Evolutionary conservation across 1,140 invertebrate genomes (phyloP), one percentile per base, ranked within the genome.

Genomic region (Habropoda laboriosa): DNA sequence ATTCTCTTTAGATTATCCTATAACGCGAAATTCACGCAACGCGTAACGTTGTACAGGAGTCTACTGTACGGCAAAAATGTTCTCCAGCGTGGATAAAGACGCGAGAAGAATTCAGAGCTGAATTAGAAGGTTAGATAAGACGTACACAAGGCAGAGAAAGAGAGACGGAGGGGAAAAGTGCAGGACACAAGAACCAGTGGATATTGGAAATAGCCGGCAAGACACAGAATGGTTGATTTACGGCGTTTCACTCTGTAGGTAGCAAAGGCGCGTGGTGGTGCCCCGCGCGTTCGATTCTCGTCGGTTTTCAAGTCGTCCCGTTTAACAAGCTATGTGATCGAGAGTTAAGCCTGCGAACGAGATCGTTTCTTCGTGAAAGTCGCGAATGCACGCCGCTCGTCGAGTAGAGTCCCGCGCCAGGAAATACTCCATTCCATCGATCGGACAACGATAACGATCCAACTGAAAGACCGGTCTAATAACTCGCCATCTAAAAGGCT

Each of bases 331-430:
- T 78, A 78, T 51, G 68, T 70, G 81, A 85, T 85, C 83, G 83
- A 81, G 83, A 85, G 82, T 85, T 85, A 85, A 85, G 79, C 63
- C 82, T 30, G 78, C 78, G 82, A 84, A 84, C 83, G 82, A 84
- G 83, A 85, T 85, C 82, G 73, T 85, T 85, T 70, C 82, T 85
- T 71, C 79, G 83, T 81, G 83, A 85, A 85, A 85, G 83, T 83
- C 73, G 73, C 71, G 72, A 58, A 58, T 51, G 72, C 57, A 24
- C 60, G 60, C 77, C 51, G 24, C 71, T n/a, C n/a, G n/a, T n/a
- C n/a, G n/a, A n/a, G n/a, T n/a, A 21, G n/a, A 30, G n/a, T 38
- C 73, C 45, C 53, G 81, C 53, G 81, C 40, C 77, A 80, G 83
- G 82, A 85, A 84, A 80, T 75, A 49, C 73, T 47, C 73, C 72